Evolutionary conservation across 2,797 vertebrate species (phyloP).

Genomic region (Oophaga sylvatica): DNA sequence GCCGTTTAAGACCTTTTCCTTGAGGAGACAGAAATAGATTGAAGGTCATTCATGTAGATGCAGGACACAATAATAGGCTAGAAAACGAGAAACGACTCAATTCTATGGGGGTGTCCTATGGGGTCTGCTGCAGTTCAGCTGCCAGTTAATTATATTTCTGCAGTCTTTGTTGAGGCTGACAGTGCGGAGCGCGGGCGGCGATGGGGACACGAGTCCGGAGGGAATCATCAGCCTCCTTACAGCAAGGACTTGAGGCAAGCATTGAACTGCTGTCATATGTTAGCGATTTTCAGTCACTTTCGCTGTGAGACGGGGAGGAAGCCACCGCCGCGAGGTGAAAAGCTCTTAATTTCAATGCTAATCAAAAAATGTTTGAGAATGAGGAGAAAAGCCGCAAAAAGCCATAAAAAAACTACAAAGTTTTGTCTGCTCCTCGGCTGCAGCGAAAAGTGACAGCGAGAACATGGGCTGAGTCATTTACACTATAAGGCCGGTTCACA

Average conservation of each 20-base stretch:
- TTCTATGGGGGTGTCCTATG: constrained; percentile 11
- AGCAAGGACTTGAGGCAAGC: constrained; percentile 57
- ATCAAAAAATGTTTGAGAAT: constrained; percentile 22
- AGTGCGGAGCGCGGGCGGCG: constrained; percentile 1
- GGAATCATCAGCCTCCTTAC: constrained; percentile 40
- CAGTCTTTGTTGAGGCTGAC: constrained; percentile 32
- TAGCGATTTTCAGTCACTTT: constrained; percentile 55
- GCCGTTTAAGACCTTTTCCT: neutral
- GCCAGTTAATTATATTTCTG: constrained; percentile 49
- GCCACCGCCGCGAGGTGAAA: constrained; percentile 13
- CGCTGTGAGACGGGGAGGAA: neutral
- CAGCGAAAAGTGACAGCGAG: neutral
- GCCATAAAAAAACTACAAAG: neutral
- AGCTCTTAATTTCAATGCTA: constrained; percentile 58
- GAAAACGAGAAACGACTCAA: neutral
- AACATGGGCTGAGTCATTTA: neutral
- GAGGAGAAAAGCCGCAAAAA: neutral
- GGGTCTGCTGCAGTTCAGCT: constrained; percentile 19
- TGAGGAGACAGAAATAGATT: neutral
- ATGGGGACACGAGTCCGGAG: constrained; percentile 28
- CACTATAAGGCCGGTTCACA: neutral
- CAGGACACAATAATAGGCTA: neutral
- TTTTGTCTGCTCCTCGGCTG: neutral
- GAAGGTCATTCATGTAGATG: neutral
- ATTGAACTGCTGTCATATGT: constrained; percentile 50